phyloP scores from a whole-genome alignment of 1,140 invertebrate species.

The Drosophila punjabiensis region DNA sequence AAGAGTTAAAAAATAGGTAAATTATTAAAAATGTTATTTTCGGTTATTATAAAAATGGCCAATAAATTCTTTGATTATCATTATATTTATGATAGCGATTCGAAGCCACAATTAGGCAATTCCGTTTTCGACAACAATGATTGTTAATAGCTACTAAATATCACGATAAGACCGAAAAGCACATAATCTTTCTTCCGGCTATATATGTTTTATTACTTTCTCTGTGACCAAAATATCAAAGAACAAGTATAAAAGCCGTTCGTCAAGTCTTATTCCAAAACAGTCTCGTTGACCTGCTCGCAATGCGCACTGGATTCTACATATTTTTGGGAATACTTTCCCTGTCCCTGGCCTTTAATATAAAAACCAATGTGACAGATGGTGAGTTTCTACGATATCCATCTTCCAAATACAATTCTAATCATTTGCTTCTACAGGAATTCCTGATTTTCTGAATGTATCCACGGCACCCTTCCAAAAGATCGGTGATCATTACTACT shows the following conservation, averaged over 20 bases:
- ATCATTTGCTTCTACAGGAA: neutral
- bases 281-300: no score
- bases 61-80: no score
- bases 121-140: no score
- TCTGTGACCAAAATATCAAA: no score
- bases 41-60: no score
- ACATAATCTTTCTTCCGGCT: no score
- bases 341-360: neutral
- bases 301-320: neutral
- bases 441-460: neutral
- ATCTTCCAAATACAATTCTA: neutral
- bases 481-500: neutral
- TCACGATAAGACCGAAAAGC: no score
- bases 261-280: neutral
- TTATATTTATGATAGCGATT: no score
- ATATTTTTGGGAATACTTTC: neutral
- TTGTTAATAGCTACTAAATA: no score
- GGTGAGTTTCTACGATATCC: neutral
- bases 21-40: no score
- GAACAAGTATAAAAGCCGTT: neutral
- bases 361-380: neutral
- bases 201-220: no score
- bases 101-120: no score
- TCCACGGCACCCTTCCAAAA: neutral
- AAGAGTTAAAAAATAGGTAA: neutral